These are phyloP conservation scores for Hippocampus barbouri DNA, from an alignment of 2,113 vertebrate genomes.

Conservation along the genomic window DNA sequence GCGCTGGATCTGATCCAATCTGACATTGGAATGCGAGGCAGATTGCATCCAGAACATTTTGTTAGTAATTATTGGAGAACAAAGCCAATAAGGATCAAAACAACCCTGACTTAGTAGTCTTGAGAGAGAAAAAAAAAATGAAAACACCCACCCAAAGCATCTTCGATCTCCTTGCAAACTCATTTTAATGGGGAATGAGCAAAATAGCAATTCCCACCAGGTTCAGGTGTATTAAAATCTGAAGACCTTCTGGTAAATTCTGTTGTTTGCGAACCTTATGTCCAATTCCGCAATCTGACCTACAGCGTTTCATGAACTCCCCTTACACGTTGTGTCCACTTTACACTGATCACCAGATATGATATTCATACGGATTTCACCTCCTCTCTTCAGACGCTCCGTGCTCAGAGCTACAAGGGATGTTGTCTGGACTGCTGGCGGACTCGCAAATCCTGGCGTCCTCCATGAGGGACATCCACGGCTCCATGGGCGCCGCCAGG, in stretches of 20 bases:
- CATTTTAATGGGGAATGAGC: not conserved
- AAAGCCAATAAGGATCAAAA: constrained; percentile 18
- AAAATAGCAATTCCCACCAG: not conserved
- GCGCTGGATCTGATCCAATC: constrained; percentile 1
- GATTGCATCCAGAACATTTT: constrained; percentile 1
- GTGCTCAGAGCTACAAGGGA: constrained; percentile 92
- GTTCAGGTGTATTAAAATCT: not conserved
- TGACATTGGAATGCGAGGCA: not conserved
- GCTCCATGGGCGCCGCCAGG: constrained; percentile 85
- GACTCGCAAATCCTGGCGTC: constrained; percentile 93
- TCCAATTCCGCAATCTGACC: too few species aligned
- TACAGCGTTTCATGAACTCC: too few species aligned
- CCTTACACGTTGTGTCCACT: too few species aligned
- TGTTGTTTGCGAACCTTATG: not conserved
- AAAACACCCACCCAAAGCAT: not conserved
- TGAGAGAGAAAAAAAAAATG: not conserved
- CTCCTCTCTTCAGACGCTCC: constrained; percentile 80
- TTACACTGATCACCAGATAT: not conserved
- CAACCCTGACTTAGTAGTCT: not conserved
- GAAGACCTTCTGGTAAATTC: too few species aligned
- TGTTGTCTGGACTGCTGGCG: constrained; percentile 89
- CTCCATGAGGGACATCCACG: constrained; percentile 89
- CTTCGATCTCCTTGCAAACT: not conserved
- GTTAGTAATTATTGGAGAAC: not conserved
- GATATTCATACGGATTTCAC: not conserved